A percentile compares a stretch with the other conserved stretches of the same genome.
Conservation (phyloP, 2,113 vertebrate genomes). For the Tautogolabrus adspersus region DNA sequence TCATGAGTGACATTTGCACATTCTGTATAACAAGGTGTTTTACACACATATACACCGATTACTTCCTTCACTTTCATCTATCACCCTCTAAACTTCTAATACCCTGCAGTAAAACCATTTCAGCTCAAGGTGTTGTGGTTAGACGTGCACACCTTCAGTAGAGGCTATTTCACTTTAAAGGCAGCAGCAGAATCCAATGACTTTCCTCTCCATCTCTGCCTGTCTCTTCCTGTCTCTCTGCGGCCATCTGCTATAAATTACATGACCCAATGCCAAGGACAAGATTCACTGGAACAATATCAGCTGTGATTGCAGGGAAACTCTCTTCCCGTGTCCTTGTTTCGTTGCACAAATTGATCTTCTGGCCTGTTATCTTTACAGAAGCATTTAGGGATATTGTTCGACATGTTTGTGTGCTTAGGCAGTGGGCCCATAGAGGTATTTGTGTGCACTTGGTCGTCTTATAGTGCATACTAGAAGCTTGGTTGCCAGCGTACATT, state of each 20-base stretch:
- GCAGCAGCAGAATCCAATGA: constrained; percentile 23
- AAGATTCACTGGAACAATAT: constrained; percentile 44
- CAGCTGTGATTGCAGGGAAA: constrained; percentile 26
- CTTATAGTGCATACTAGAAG: not conserved
- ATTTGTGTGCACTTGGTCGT: constrained; percentile 6
- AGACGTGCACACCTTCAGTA: constrained; percentile 6
- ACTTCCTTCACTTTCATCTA: constrained; percentile 3
- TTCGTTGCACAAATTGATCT: not conserved
- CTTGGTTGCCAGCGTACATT: constrained; percentile 15
- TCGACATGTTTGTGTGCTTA: constrained; percentile 10
- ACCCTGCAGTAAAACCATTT: constrained; percentile 40
- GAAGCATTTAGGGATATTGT: constrained; percentile 13
- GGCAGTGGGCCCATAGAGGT: not conserved
- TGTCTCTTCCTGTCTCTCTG: constrained; percentile 45
- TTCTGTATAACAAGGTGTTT: not conserved
- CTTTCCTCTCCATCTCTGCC: constrained; percentile 38
- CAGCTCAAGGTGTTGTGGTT: constrained; percentile 44
- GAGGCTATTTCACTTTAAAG: not conserved
- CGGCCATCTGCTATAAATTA: constrained; percentile 64
- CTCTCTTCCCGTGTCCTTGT: not conserved
- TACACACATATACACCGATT: not conserved
- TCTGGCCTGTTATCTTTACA: constrained; percentile 18
- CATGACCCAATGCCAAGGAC: constrained; percentile 64
- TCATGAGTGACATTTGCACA: not conserved
- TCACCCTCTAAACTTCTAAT: constrained; percentile 4